Conservation (phyloP, 2,113 vertebrate species). For the Okapia johnstoni region DNA sequence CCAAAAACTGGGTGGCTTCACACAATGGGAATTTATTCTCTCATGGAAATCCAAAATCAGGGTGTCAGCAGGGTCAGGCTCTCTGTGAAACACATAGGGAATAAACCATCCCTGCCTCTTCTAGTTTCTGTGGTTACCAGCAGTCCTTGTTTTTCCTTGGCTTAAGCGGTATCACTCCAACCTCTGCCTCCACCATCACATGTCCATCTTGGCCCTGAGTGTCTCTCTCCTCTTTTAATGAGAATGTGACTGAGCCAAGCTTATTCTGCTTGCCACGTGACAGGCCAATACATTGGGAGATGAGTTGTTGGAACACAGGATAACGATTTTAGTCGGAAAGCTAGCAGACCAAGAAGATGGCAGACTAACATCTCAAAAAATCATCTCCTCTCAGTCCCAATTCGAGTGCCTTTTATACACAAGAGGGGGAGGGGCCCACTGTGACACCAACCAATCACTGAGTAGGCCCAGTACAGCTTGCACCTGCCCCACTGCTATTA, state of each 20-base stretch:
- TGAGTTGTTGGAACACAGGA: not conserved
- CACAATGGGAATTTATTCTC: not conserved
- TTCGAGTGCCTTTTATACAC: not conserved
- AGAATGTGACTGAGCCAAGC: not conserved
- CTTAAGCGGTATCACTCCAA: rapidly evolving
- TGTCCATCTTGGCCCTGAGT: not conserved
- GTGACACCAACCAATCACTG: not conserved
- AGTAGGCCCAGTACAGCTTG: not conserved
- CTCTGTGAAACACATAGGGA: not conserved
- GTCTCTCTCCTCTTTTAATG: not conserved
- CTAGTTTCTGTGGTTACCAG: not conserved
- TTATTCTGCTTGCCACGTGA: not conserved
- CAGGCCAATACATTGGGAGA: not conserved
- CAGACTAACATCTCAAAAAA: not conserved
- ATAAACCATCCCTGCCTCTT: not conserved
- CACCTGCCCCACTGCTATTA: not conserved
- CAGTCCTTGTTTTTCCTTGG: not conserved
- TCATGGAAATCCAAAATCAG: not conserved
- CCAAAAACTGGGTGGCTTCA: not conserved
- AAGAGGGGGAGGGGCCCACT: not conserved
- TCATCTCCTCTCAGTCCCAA: not conserved
- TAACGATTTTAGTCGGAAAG: not conserved
- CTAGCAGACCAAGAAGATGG: not conserved
- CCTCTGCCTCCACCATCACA: not conserved
- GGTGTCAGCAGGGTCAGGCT: not conserved